Evolutionary conservation across 2,888 invertebrate genomes (phyloP).

Genomic region (Stenodera caucasica): DNA sequence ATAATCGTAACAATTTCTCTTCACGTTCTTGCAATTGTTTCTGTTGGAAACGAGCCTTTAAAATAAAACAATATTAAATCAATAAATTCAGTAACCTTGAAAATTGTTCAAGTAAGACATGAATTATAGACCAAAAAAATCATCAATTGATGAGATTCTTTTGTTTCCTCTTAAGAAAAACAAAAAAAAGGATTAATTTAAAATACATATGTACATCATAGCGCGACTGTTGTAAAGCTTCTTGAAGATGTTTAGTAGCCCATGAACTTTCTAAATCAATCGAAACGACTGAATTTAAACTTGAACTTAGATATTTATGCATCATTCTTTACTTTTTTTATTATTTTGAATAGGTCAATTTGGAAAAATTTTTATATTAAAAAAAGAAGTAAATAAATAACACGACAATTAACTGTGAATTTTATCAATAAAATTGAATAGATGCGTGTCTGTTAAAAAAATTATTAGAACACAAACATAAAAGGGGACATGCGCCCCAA

Average conservation of each 20-base stretch:
- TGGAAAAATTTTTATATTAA: no score
- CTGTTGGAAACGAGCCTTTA: conserved; percentile 80
- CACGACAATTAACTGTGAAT: conserved; percentile 20
- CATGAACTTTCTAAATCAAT: conserved; percentile 62
- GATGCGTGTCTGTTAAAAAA: conserved; percentile 12
- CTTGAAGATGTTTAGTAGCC: conserved; percentile 61
- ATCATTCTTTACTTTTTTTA: conserved; percentile 32
- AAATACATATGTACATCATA: conserved; percentile 35
- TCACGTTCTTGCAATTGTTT: conserved; percentile 81
- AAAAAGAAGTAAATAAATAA: no score
- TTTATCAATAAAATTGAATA: conserved; percentile 25
- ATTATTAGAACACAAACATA: conserved; percentile 18
- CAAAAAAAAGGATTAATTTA: not conserved
- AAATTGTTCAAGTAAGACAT: no score
- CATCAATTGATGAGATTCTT: no score
- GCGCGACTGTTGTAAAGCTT: conserved; percentile 54
- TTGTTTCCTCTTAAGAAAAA: no score
- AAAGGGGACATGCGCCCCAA: conserved; percentile 40
- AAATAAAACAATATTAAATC: conserved; percentile 29
- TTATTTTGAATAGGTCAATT: no score
- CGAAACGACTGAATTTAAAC: conserved; percentile 55
- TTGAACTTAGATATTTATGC: conserved; percentile 48
- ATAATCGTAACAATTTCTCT: conserved; percentile 71
- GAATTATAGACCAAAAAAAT: no score
- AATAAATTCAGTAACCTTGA: not conserved